phyloP scores from a whole-genome alignment of 2,888 invertebrate species.

The Coelogynopora nodosa region DNA sequence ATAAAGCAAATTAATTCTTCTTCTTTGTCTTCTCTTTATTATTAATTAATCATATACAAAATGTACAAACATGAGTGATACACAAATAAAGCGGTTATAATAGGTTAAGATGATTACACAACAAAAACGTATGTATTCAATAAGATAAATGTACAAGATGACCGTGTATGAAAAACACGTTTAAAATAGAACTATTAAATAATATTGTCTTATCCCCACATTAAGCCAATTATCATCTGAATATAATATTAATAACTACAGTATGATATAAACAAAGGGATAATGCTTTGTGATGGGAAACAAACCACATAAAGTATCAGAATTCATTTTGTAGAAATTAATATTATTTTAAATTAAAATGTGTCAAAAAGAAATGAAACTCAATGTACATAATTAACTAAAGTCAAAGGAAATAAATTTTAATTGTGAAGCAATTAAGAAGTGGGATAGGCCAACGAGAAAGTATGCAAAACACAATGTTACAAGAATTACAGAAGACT shows the following conservation, averaged over 20 bases:
- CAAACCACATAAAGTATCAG: neutral
- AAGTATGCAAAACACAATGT: slow-evolving; percentile 8
- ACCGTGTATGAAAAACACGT: neutral
- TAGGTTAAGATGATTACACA: slow-evolving; percentile 1
- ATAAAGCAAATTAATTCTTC: too few species aligned
- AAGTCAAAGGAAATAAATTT: slow-evolving; percentile 7
- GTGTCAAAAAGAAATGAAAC: neutral
- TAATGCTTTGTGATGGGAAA: neutral
- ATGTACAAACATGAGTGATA: slow-evolving; percentile 25
- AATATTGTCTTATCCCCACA: neutral
- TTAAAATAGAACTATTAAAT: neutral
- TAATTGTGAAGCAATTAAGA: neutral
- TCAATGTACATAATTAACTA: neutral
- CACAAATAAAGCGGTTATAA: neutral
- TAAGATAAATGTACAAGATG: neutral
- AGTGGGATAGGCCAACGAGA: neutral
- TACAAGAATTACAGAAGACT: neutral
- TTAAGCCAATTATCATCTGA: neutral
- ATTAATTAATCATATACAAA: slow-evolving; percentile 20
- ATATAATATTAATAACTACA: neutral
- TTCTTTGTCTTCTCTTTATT: too few species aligned
- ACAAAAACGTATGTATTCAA: neutral
- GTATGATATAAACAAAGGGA: neutral
- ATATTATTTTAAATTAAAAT: neutral
- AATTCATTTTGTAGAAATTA: neutral